Evolutionary conservation across 2,888 invertebrate genomes (phyloP).

Genomic region (Phortica okadai): DNA sequence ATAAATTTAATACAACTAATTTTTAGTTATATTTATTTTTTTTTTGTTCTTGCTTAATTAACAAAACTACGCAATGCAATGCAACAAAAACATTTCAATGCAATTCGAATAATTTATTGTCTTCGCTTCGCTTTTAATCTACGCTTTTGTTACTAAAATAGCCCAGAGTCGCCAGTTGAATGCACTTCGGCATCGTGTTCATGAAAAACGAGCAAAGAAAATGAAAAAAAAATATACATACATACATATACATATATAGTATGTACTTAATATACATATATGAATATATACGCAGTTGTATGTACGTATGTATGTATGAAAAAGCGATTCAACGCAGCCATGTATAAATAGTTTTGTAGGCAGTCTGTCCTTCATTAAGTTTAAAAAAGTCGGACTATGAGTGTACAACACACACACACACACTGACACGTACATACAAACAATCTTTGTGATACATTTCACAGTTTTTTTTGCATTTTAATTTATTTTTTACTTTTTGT

Average conservation of each 20-base stretch:
- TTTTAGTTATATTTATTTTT: not conserved
- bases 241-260: not conserved
- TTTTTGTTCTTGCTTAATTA: not conserved
- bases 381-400: not conserved
- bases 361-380: not conserved
- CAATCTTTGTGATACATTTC: not conserved
- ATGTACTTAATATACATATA: not conserved
- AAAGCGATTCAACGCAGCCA: not conserved
- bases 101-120: not conserved
- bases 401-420: not conserved
- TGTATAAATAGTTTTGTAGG: not conserved
- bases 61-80: not conserved
- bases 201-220: not conserved
- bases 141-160: constrained; percentile 25
- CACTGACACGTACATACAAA: not conserved
- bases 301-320: not conserved
- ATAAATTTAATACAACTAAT: not conserved
- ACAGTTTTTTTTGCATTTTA: not conserved
- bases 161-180: constrained; percentile 53
- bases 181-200: constrained; percentile 49
- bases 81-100: not conserved
- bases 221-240: not conserved
- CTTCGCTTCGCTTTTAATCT: not conserved
- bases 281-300: not conserved
- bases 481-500: not conserved